phyloP scores from a whole-genome alignment of 1,140 invertebrate species.

The Camponotus floridanus region DNA sequence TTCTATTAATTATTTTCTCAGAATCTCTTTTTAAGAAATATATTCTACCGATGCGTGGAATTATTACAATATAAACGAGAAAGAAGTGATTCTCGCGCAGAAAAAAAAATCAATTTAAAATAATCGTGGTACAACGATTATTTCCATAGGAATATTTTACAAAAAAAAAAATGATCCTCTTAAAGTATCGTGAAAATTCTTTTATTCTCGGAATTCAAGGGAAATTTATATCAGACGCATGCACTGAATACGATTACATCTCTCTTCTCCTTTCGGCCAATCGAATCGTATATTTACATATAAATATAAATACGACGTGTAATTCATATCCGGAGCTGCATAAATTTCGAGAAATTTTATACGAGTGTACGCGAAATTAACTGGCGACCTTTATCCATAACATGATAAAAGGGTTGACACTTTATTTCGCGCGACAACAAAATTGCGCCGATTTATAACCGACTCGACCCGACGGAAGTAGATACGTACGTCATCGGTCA shows the following conservation, averaged over 20 bases:
- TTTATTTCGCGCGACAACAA: constrained; percentile 20
- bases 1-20: neutral
- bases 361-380: neutral
- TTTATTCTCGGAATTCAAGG: neutral
- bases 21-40: neutral
- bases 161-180: neutral
- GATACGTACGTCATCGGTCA: constrained; percentile 60
- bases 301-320: neutral
- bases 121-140: neutral
- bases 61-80: constrained; percentile 3
- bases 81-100: neutral
- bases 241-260: neutral
- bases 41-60: constrained; percentile 2
- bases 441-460: constrained; percentile 50
- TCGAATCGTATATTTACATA: neutral
- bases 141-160: neutral
- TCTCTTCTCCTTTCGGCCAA: neutral
- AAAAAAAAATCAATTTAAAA: neutral
- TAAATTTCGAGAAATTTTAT: neutral
- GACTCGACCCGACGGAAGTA: constrained; percentile 40
- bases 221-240: neutral
- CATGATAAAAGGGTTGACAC: neutral
- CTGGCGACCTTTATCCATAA: neutral
- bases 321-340: neutral
- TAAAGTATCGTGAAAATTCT: neutral